These are phyloP conservation scores for Euzophera pinguis DNA, from an alignment of 2,888 invertebrate genomes.

Conservation along the genomic window DNA sequence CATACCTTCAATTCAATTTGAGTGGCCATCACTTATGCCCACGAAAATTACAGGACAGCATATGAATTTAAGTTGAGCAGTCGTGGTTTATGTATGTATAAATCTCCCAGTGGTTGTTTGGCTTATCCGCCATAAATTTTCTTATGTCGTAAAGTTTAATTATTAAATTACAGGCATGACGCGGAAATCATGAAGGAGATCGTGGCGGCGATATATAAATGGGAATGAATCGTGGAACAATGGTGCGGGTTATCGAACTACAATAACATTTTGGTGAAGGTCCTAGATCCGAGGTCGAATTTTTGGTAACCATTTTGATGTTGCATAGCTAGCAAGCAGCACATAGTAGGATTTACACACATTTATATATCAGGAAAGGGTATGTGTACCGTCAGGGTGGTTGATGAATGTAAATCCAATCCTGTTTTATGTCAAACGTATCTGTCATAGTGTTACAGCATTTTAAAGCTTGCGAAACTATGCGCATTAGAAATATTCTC, in stretches of 20 bases:
- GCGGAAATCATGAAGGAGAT: constrained; percentile 69
- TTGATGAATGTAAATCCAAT: too few relatives aligned
- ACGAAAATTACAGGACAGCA: constrained; percentile 8
- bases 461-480: too few relatives aligned
- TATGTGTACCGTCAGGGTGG: too few relatives aligned
- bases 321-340: background rate
- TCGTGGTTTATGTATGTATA: constrained; percentile 38
- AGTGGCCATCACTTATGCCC: background rate
- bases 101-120: constrained; percentile 29
- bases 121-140: constrained; percentile 42
- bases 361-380: too few relatives aligned
- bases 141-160: constrained; percentile 56
- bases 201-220: constrained; percentile 66
- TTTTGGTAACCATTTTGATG: constrained; percentile 29
- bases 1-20: background rate
- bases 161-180: constrained; percentile 63
- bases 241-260: constrained; percentile 65
- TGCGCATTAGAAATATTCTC: too few relatives aligned
- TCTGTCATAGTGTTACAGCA: too few relatives aligned
- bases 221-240: constrained; percentile 67
- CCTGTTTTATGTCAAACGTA: too few relatives aligned
- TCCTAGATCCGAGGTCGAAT: constrained; percentile 63
- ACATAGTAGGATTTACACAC: background rate
- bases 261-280: constrained; percentile 74
- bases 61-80: constrained; percentile 24